Base-by-base conservation (phyloP, 2,113 vertebrate genomes). In the Nerophis ophidion region DNA sequence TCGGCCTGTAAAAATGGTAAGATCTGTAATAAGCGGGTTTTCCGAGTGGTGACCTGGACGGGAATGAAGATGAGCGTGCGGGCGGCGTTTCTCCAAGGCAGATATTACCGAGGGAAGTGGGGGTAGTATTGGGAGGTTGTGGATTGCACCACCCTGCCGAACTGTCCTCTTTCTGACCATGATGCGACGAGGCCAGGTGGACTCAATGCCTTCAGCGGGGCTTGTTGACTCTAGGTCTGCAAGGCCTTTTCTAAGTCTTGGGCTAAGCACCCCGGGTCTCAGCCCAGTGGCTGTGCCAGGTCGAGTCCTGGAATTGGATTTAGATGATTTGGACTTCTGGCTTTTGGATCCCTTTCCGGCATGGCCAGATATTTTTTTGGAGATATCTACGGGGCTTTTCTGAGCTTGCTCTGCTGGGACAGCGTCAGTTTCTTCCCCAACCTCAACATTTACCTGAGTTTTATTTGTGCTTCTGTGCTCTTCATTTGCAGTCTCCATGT, bases 111-210 rank as follows among this genome's bases (percentile, higher is more conserved):
- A 84, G 10, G 90, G 90, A 33, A 91, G 81, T 1, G 90, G 90
- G 0, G 90, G 90, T 5, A 91, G 89, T 44, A 91, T 90, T 2
- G 90, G 90, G 19, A 91, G 86, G 59, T 91, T 91, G 69, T 91
- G 90, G 47, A 89, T 68, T 1, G 84, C 90, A 1, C 90, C 90
- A 8, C 90, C 90, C 60, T 91, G 90, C 33, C 90, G 84, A 36
- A 91, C 89, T 1, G 90, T 91, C 68, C 90, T 86, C 68, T 89
- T 88, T 45, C 89, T 70, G 17, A 90, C 88, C 15, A 91, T 84
- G 26, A 91, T 81, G 36, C 89, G 77, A 5, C 90, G 83, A 3
- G 90, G 90, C 90, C 90, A 91, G 6, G 90, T 91, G 33, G 86
- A 90, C 62, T 91, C 89, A 0, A 87, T 90, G 49, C 86, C 79